These are phyloP conservation scores for Cottus gobio DNA, from an alignment of 2,113 vertebrate species.

Conservation along the genomic window DNA sequence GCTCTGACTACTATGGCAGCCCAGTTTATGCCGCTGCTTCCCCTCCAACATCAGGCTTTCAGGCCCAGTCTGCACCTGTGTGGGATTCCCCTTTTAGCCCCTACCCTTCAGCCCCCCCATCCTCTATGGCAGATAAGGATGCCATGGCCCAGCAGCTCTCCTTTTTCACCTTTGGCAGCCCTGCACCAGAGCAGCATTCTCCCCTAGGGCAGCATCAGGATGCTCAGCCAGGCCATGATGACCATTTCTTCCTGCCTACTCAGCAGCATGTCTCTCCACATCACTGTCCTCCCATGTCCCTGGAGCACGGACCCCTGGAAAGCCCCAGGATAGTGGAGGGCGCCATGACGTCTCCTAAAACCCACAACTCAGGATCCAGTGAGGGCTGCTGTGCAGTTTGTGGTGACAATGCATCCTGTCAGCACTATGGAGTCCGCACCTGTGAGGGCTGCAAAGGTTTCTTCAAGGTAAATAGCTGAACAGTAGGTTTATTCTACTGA, in stretches of 20 bases:
- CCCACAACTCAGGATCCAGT: conserved; percentile 75
- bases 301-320: conserved; percentile 80
- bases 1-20: conserved; percentile 93
- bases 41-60: conserved; percentile 87
- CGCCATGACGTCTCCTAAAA: conserved; percentile 79
- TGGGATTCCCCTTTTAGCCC: conserved; percentile 91
- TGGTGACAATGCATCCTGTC: conserved; percentile 94
- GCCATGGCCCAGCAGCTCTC: conserved; percentile 80
- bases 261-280: conserved; percentile 72
- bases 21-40: conserved; percentile 87
- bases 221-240: conserved; percentile 74
- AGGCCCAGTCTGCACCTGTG: conserved; percentile 73
- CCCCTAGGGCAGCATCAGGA: conserved; percentile 74
- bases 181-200: conserved; percentile 77
- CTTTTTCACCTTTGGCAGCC: conserved; percentile 87
- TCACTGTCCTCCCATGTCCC: conserved; percentile 79
- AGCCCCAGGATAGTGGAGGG: conserved; percentile 76
- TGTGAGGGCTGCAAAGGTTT: conserved; percentile 97
- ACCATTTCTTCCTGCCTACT: conserved; percentile 81
- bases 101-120: conserved; percentile 83
- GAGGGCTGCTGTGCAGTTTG: conserved; percentile 94
- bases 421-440: conserved; percentile 94
- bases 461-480: conserved; percentile 87
- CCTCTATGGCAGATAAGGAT: conserved; percentile 81
- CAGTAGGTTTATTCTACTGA: not conserved